These are phyloP conservation scores for Siderastrea siderea DNA, from an alignment of 92 coral and sea anemone species.

Conservation along the genomic window DNA sequence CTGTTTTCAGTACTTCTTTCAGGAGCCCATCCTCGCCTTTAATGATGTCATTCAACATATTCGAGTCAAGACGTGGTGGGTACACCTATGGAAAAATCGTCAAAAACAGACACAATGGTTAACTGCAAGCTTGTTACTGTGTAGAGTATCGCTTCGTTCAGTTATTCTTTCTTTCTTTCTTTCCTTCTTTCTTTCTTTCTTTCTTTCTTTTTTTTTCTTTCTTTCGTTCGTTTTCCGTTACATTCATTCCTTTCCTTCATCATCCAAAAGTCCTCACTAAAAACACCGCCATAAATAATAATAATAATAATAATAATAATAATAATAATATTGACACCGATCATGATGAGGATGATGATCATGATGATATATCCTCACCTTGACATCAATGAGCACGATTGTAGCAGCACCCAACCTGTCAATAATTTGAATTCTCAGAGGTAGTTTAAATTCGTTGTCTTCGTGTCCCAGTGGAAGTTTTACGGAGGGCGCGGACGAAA, in stretches of 20 bases:
- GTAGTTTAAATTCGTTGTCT: slow-evolving; percentile 54
- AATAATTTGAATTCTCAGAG: slow-evolving; percentile 38
- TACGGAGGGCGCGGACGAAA: neutral
- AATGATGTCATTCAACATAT: neutral
- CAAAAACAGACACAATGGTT: too few species aligned
- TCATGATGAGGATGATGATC: neutral
- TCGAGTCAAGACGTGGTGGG: neutral
- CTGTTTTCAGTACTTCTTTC: slow-evolving; percentile 55
- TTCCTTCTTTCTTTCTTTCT: neutral
- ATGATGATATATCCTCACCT: slow-evolving; percentile 39
- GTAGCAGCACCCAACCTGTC: slow-evolving; percentile 71
- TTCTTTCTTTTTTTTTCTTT: neutral
- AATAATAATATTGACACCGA: neutral
- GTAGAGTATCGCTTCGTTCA: neutral
- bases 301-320: too few species aligned
- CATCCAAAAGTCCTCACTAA: too few species aligned
- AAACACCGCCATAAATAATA: too few species aligned
- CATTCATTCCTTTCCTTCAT: neutral
- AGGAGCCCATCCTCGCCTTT: slow-evolving; percentile 40
- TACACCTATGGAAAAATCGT: neutral
- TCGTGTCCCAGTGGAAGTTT: slow-evolving; percentile 77
- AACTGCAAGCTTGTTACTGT: too few species aligned
- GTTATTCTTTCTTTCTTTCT: neutral
- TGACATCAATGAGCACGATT: neutral
- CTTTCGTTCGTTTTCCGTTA: neutral